Evolutionary conservation across 2,888 invertebrate species (phyloP).

Genomic region (Abrostola tripartita): DNA sequence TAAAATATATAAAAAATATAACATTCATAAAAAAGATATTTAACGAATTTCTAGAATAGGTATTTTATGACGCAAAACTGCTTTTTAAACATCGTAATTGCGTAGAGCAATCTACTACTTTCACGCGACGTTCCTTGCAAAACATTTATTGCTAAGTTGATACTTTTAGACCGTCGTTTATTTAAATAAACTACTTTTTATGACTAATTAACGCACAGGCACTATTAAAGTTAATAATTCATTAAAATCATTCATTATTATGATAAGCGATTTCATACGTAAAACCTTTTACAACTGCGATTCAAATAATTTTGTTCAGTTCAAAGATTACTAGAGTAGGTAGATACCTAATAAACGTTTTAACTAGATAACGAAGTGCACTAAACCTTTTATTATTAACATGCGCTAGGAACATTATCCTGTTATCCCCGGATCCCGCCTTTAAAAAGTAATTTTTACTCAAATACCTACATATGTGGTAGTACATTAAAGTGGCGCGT

Average conservation of each 20-base stretch:
- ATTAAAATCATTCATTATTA: conserved; percentile 2
- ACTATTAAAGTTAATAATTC: conserved; percentile 8
- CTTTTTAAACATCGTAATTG: background rate
- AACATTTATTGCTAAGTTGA: conserved; percentile 1
- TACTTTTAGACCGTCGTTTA: background rate
- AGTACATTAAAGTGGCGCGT: conserved; percentile 63
- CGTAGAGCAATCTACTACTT: background rate
- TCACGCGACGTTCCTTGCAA: background rate
- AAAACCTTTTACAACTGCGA: background rate
- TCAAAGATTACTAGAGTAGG: background rate
- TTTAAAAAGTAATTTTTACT: conserved; percentile 54
- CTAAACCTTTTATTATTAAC: conserved; percentile 14
- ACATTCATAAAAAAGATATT: conserved; percentile 20
- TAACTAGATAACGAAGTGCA: background rate
- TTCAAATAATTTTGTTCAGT: background rate
- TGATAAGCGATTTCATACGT: background rate
- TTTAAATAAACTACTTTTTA: conserved; percentile 1
- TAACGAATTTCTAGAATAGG: conserved; percentile 3
- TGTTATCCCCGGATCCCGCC: conserved; percentile 25
- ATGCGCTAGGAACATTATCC: conserved; percentile 34
- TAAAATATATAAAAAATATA: conserved; percentile 49
- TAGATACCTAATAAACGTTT: background rate
- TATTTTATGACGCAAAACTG: background rate
- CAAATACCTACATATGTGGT: conserved; percentile 46
- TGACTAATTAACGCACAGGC: conserved; percentile 1